Conservation (phyloP, 2,888 invertebrate species). For the Drosophila histrio region DNA sequence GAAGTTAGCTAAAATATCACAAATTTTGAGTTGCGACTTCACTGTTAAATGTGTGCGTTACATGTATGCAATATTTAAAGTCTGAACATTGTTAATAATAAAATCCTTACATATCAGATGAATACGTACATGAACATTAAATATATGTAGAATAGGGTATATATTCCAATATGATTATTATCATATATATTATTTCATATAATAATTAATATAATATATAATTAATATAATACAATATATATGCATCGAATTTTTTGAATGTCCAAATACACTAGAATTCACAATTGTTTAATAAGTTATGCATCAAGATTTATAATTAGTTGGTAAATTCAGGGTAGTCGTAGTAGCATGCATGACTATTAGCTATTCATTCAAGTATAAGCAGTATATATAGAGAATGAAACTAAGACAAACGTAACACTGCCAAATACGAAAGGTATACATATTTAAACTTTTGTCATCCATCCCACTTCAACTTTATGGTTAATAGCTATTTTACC, state of each 20-base stretch:
- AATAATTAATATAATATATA: too few relatives aligned
- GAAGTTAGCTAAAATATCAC: neutral
- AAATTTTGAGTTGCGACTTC: neutral
- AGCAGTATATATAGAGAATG: conserved; percentile 33
- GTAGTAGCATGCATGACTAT: conserved; percentile 69
- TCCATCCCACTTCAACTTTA: conserved; percentile 25
- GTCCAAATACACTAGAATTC: conserved; percentile 11
- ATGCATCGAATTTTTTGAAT: conserved; percentile 10
- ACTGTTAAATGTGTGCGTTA: too few relatives aligned
- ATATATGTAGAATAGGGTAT: conserved; percentile 8
- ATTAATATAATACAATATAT: neutral
- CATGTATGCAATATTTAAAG: neutral
- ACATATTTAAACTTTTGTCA: conserved; percentile 47
- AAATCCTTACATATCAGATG: neutral
- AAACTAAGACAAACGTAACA: conserved; percentile 55
- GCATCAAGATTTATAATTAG: conserved; percentile 25
- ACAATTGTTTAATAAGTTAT: conserved; percentile 11
- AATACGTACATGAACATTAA: conserved; percentile 25
- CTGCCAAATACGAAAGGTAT: conserved; percentile 62
- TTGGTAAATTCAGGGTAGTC: conserved; percentile 41
- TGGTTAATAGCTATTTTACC: conserved; percentile 7
- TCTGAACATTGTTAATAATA: conserved; percentile 17
- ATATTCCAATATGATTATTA: neutral
- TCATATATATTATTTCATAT: neutral
- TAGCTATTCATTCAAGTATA: conserved; percentile 33